Percentiles rank a stretch among this genome's conserved stretches.
phyloP scores from a whole-genome alignment of 2,797 vertebrate genomes.

The Protonibea diacanthus region DNA sequence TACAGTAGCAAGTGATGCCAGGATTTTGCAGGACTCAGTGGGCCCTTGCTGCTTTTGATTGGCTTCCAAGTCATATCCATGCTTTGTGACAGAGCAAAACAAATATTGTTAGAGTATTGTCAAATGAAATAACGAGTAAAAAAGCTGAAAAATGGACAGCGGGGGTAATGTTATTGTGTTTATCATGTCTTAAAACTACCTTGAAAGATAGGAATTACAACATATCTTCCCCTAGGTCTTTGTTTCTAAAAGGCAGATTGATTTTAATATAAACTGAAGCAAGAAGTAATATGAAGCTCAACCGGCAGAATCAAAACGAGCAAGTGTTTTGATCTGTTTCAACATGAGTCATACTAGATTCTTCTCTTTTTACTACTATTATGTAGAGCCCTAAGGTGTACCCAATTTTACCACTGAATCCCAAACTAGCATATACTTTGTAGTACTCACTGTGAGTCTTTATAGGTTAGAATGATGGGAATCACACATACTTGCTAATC shows the following conservation, averaged over 20 bases:
- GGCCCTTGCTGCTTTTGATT: constrained; percentile 1
- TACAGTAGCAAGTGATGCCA: background rate
- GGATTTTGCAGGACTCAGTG: background rate
- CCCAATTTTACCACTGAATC: constrained; percentile 2
- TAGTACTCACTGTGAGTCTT: constrained; percentile 1
- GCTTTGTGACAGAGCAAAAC: background rate
- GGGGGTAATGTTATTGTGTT: background rate
- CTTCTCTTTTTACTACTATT: constrained; percentile 3
- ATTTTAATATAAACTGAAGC: constrained; percentile 20
- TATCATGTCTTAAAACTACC: constrained; percentile 6
- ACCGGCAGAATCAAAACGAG: background rate
- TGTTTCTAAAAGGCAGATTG: constrained; percentile 5
- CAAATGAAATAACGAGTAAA: background rate
- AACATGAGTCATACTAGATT: background rate
- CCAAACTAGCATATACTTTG: background rate
- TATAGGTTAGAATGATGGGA: constrained; percentile 9
- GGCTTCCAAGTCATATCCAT: background rate
- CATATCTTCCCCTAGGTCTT: background rate
- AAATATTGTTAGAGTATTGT: background rate
- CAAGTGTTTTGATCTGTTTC: constrained; percentile 22
- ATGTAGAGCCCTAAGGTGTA: background rate
- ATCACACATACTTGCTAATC: background rate
- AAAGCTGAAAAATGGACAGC: background rate
- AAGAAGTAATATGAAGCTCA: constrained; percentile 3
- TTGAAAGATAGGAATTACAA: constrained; percentile 3